Evolutionary conservation across 2,888 invertebrate genomes (phyloP), one percentile per base, ranked within the genome.

Genomic region (Heliconius hortense): DNA sequence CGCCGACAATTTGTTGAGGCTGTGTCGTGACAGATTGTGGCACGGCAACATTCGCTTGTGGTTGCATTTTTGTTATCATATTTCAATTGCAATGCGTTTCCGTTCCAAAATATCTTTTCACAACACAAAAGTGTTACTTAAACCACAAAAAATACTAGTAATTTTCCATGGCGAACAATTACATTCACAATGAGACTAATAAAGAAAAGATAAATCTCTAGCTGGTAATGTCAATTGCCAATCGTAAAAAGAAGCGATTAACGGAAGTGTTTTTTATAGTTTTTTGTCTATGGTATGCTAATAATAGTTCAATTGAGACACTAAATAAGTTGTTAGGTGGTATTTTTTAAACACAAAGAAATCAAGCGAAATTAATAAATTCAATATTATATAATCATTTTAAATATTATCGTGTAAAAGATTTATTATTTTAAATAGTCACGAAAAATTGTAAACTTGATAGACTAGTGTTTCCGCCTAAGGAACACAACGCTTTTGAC

Each of bases 51-150:
- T 93, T 92, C 81, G 93, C 89, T 90, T 91, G 93, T 84, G 91
- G 88, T 89, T 91, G 94, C 92, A 94, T 94, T 92, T 91, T 94
- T 82, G 91, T 92, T 85, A 94, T 89, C 93, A 93, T 93, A 83
- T 82, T 88, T 87, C 82, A 84, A 84, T 81, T 79, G 77, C 78
- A 82, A 80, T 79, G 80, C 81, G 81, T 81, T 80, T 79, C 71
- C 69, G 78, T 72, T 76, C 78, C 68, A 75, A 79, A 76, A 77
- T 75, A 69, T 72, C 76, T 72, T 79, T 72, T 73, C 79, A 82
- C 78, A 75, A 76, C 76, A 81, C 78, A 76, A 76, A 78, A 81
- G 77, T 63, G 74, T 79, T 80, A 72, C 77, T 80, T 82, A 70
- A 74, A 77, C 79, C 74, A 76, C 74, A 73, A 80, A 77, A 78